Base-by-base conservation (phyloP, 1,140 invertebrate species). In the Zelostemma sp. region DNA sequence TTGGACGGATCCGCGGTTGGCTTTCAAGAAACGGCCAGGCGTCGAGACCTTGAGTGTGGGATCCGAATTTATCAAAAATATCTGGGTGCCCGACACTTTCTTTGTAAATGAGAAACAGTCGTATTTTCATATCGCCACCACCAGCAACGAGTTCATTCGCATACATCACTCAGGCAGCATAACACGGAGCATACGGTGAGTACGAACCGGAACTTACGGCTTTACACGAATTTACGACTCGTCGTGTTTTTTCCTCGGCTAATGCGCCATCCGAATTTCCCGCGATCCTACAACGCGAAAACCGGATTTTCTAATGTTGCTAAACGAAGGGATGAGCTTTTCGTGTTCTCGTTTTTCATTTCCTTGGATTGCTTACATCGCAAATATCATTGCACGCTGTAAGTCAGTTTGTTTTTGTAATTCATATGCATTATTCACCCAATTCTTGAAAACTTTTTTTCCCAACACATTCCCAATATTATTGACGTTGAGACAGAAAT, bases 71-170 rank as follows among this genome's bases (percentile, higher is more conserved):
- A 95, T 98, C 83, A 95, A 97, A 85, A 96, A 96, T 86, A 96
- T 98, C 85, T 98, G 97, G 97, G 95, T 98, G 79, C 97, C 97
- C 72, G 97, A 99, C 87, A 98, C 97, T 69, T 97, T 97, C 88
- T 98, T 98, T 88, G 96, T 95, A 77, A 99, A 98, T 86, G 97
- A 98, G 88, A 98, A 98, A 88, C 95, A 96, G 87, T 97, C 96
- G 67, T 97, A 97, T 89, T 98, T 98, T 89, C 97, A 99, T 88
- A 94, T 95, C 85, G 96, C 96, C 66, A 98, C 97, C 81, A 97
- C 96, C 74, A 96, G 93, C 86, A 97, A 98, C 88, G 95, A 97
- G 88, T 97, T 98, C 88, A 95, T 98, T 86, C 90, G 96, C 71
- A 97, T 98, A 85, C 93, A 95, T 88, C 92, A 96, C 85, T 94